Evolutionary conservation across 2,888 invertebrate species (phyloP), one percentile per base, ranked within the genome.

Genomic region (Choristoneura rosaceana): DNA sequence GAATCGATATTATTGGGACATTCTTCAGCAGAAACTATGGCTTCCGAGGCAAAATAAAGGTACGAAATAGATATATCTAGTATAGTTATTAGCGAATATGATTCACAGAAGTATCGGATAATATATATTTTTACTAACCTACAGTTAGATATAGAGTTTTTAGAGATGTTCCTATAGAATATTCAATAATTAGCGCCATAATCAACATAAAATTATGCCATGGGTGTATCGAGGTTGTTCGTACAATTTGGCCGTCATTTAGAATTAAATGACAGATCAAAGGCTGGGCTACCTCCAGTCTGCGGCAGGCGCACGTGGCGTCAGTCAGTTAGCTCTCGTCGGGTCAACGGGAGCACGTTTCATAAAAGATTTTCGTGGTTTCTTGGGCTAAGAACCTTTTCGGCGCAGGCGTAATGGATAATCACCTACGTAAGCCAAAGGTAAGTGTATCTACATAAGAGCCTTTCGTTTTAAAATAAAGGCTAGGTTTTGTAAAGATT

Each of bases 1-100:
- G 93, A 94, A 93, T 94, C 94, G 92, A 93, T 94, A 94, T 90
- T 93, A 93, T 93, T 91, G 92, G 92, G 92, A 87, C 93, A 87
- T 86, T 92, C 86, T 89, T 85, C 84, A 90, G 88, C 89, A 84
- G 87, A 91, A 89, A 92, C 87, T 90, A 93, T 93, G 94, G 89
- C 89, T 88, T 90, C 89, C 87, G 82, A 87, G 88, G 85, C 88
- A 89, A 87, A 91, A 85, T 92, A 90, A 92, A 93, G 93, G 93
- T 94, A 93, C 74, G 91, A 25, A 25, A 81, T 84, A 89, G 87
- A 89, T 89, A 84, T 4, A 83, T 87, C 82, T 82, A 41, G 38
- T 5, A 14, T 38, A 25, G 38, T 10, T 43, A 14, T 43, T 45
- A 43, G 61, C 17, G 25, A 17, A 52, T 50, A 15, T 50, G 5